Percentiles rank a stretch among this genome's conserved stretches.
Evolutionary conservation across 1,140 invertebrate genomes (phyloP).

Genomic region (Ruditapes philippinarum): DNA sequence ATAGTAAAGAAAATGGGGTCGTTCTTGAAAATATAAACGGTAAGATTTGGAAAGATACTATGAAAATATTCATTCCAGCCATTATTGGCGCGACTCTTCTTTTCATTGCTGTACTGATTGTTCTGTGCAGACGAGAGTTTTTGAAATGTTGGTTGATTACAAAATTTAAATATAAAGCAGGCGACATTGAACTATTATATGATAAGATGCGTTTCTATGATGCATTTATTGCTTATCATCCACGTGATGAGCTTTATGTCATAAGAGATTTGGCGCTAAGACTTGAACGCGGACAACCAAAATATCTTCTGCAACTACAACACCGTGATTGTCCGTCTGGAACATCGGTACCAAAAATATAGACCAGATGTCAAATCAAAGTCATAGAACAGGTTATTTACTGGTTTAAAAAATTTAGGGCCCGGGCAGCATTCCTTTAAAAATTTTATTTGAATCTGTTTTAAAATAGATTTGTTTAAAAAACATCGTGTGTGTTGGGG

Average conservation of each 20-base stretch:
- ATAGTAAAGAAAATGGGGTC: background rate
- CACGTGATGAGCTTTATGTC: slow-evolving; percentile 45
- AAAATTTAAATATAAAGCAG: slow-evolving; percentile 40
- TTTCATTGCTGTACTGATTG: slow-evolving; percentile 30
- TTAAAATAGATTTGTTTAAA: slow-evolving; percentile 15
- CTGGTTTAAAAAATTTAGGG: slow-evolving; percentile 14
- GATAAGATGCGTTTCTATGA: slow-evolving; percentile 58
- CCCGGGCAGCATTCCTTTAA: slow-evolving; percentile 6
- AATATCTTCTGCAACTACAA: slow-evolving; percentile 55
- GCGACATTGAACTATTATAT: slow-evolving; percentile 33
- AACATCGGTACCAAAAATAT: slow-evolving; percentile 38
- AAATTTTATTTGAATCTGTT: slow-evolving; percentile 46
- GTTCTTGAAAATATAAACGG: background rate
- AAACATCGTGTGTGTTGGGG: slow-evolving; percentile 28
- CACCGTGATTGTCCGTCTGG: slow-evolving; percentile 45
- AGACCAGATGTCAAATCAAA: slow-evolving; percentile 40
- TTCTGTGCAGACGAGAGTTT: slow-evolving; percentile 47
- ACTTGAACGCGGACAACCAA: slow-evolving; percentile 50
- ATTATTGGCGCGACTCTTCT: slow-evolving; percentile 33
- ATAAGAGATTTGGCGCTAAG: slow-evolving; percentile 49
- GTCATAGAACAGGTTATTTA: slow-evolving; percentile 64
- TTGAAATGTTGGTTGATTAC: slow-evolving; percentile 55
- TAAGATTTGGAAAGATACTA: slow-evolving; percentile 3
- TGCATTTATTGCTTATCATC: slow-evolving; percentile 56
- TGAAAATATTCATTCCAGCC: slow-evolving; percentile 51